Conservation (phyloP, 1,140 invertebrate genomes). For the Spodoptera litura region DNA sequence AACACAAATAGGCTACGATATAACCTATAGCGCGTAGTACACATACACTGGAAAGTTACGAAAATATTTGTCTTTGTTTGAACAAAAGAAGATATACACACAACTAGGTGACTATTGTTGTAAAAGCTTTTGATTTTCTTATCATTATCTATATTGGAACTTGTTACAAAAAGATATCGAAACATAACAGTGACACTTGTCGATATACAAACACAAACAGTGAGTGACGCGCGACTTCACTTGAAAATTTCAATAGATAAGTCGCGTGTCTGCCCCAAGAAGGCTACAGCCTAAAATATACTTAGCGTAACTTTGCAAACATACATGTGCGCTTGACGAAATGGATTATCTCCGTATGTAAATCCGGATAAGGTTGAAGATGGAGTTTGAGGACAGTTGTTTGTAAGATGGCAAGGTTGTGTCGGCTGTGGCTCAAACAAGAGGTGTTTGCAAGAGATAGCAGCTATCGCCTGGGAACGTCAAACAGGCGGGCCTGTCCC, state of each 20-base stretch:
- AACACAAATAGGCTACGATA: no score
- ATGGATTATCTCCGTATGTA: conserved; percentile 13
- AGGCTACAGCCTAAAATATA: conserved; percentile 49
- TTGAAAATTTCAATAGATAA: conserved; percentile 78
- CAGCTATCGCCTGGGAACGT: conserved; percentile 81
- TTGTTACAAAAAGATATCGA: conserved; percentile 55
- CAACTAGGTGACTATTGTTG: neutral
- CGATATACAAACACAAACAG: conserved; percentile 69
- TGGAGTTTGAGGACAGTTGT: conserved; percentile 28
- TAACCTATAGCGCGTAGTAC: no score
- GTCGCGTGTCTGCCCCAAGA: conserved; percentile 72
- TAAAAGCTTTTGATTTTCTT: conserved; percentile 34
- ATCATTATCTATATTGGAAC: conserved; percentile 50
- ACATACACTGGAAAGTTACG: neutral
- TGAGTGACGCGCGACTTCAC: conserved; percentile 74
- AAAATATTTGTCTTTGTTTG: neutral
- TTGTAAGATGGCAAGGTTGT: conserved; percentile 52
- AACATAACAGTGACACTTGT: conserved; percentile 67
- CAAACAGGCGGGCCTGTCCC: conserved; percentile 74
- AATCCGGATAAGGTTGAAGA: conserved; percentile 50
- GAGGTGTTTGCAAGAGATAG: conserved; percentile 82
- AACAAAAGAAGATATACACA: neutral
- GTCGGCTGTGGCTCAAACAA: conserved; percentile 78
- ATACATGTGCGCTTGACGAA: conserved; percentile 44
- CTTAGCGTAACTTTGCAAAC: conserved; percentile 53